Evolutionary conservation across 2,797 vertebrate genomes (phyloP).

Genomic region (Brachyalestes nurse): DNA sequence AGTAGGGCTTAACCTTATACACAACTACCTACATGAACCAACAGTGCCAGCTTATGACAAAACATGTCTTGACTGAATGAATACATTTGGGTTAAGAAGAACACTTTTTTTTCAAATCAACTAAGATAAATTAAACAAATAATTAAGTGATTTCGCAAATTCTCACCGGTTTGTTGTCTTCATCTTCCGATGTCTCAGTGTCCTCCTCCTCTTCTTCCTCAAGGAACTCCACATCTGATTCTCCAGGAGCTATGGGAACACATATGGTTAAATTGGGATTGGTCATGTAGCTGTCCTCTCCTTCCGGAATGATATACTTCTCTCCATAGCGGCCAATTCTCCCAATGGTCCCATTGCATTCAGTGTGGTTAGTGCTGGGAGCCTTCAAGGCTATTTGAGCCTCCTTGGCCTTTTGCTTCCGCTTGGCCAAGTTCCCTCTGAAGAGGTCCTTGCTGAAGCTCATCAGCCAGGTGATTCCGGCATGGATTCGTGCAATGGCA

Average conservation of each 20-base stretch:
- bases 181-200: conserved; percentile 81
- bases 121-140: neutral
- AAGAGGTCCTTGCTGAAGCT: conserved; percentile 71
- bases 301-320: conserved; percentile 76
- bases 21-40: too few relatives aligned
- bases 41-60: too few relatives aligned
- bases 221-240: conserved; percentile 89
- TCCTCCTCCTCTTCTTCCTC: conserved; percentile 85
- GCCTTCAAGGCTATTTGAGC: conserved; percentile 67
- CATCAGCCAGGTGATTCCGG: conserved; percentile 77
- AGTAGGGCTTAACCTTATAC: too few relatives aligned
- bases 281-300: conserved; percentile 83
- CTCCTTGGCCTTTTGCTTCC: conserved; percentile 72
- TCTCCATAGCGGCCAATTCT: conserved; percentile 70
- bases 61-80: too few relatives aligned
- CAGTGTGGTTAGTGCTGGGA: conserved; percentile 75
- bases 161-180: conserved; percentile 74
- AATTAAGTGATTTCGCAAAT: neutral
- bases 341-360: conserved; percentile 79
- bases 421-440: conserved; percentile 71
- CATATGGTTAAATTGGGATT: conserved; percentile 86
- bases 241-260: conserved; percentile 93
- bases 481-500: conserved; percentile 91
- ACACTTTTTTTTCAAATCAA: neutral
- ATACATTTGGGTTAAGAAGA: too few relatives aligned